These are phyloP conservation scores for Proteles cristata DNA, from an alignment of 2,113 vertebrate species.

Conservation along the genomic window DNA sequence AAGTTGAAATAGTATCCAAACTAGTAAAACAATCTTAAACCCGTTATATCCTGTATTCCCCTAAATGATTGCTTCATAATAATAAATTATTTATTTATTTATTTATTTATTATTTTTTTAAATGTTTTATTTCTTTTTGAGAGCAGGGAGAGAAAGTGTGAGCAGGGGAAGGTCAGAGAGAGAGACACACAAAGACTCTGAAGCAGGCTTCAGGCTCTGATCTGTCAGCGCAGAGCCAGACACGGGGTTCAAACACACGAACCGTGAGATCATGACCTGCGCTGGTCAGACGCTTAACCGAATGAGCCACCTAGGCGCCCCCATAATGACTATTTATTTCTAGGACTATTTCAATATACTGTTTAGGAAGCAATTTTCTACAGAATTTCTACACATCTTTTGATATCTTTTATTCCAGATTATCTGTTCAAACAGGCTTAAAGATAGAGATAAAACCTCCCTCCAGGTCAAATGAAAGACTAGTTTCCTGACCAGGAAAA, in stretches of 20 bases:
- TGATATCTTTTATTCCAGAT: neutral
- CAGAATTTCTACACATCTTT: neutral
- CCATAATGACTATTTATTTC: neutral
- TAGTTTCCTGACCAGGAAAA: neutral
- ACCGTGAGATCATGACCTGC: too few relatives aligned
- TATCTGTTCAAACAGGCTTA: neutral
- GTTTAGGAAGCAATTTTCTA: neutral
- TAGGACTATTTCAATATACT: neutral
- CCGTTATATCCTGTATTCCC: neutral
- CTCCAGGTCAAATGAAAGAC: neutral
- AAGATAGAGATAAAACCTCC: neutral
- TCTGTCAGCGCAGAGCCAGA: too few relatives aligned
- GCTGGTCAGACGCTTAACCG: too few relatives aligned
- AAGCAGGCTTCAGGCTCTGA: too few relatives aligned
- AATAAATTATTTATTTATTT: neutral
- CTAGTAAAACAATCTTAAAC: neutral
- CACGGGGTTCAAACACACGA: too few relatives aligned
- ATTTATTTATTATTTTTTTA: too few relatives aligned
- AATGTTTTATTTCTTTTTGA: too few relatives aligned
- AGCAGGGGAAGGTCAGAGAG: too few relatives aligned
- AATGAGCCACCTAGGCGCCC: too few relatives aligned
- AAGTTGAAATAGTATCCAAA: neutral
- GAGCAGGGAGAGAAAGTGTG: too few relatives aligned
- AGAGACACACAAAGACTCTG: too few relatives aligned
- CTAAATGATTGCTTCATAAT: neutral